These are phyloP conservation scores for Hydropotes inermis DNA, from an alignment of 2,113 vertebrate species.

Conservation along the genomic window DNA sequence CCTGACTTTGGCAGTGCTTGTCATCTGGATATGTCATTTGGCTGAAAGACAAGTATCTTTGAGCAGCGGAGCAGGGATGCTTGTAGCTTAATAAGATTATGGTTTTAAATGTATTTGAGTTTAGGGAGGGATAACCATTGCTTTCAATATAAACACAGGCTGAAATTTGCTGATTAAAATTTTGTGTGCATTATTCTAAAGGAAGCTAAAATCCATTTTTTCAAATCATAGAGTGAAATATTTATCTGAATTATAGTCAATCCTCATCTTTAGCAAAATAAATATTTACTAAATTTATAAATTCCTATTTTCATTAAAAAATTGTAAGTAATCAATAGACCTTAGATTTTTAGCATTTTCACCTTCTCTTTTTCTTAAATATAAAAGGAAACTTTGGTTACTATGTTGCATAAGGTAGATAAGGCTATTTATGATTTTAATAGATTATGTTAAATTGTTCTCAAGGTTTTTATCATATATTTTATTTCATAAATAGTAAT, in stretches of 20 bases:
- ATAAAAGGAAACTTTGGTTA: background rate
- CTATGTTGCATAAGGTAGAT: background rate
- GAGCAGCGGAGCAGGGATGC: background rate
- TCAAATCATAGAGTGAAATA: background rate
- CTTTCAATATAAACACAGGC: background rate
- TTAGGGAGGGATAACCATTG: background rate
- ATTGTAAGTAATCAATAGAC: background rate
- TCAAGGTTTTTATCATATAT: background rate
- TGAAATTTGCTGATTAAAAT: background rate
- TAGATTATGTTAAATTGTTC: background rate
- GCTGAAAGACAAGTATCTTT: background rate
- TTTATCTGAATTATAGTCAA: background rate
- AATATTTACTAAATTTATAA: background rate
- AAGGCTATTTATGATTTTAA: background rate
- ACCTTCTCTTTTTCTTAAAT: background rate
- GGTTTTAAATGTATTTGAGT: background rate
- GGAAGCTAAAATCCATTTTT: background rate
- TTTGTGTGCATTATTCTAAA: background rate
- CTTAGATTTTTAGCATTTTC: background rate
- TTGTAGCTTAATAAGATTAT: background rate
- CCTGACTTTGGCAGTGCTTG: background rate
- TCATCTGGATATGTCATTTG: background rate
- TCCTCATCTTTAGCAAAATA: background rate
- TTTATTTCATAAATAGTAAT: background rate
- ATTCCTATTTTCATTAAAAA: background rate